Evolutionary conservation across 2,797 vertebrate species (phyloP).

Genomic region (Ctenosaura bakeri): DNA sequence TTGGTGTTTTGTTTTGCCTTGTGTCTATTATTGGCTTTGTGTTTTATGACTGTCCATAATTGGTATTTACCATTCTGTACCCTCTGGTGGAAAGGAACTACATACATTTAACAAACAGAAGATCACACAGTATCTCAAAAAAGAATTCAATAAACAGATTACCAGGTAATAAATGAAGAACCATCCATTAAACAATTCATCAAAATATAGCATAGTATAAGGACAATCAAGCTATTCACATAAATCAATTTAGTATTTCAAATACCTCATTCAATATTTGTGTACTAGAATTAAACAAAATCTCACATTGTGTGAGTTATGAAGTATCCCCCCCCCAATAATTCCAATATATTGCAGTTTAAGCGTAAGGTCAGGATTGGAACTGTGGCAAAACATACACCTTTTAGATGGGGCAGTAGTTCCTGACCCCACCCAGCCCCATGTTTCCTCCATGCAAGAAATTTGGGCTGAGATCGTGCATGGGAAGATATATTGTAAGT

Average conservation of each 20-base stretch:
- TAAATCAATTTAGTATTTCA: not conserved
- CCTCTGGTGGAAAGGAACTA: not conserved
- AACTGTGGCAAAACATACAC: no score
- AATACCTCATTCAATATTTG: no score
- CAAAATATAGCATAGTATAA: not conserved
- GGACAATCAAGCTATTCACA: not conserved
- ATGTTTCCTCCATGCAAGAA: no score
- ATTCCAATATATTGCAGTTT: no score
- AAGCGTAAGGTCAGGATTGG: no score
- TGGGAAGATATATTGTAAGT: no score
- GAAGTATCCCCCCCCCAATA: no score
- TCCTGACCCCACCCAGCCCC: no score
- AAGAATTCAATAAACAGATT: not conserved
- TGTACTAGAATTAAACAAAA: no score
- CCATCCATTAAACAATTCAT: not conserved
- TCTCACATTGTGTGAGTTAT: no score
- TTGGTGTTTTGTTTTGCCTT: not conserved
- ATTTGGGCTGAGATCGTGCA: no score
- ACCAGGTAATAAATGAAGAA: not conserved
- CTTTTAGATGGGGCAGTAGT: no score
- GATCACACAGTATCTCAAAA: not conserved
- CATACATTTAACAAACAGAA: not conserved
- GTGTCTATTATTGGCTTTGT: not conserved
- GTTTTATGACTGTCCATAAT: not conserved
- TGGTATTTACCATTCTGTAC: not conserved